These are phyloP conservation scores for Drosophila aldrichi DNA, from an alignment of 2,888 invertebrate genomes.

Conservation along the genomic window DNA sequence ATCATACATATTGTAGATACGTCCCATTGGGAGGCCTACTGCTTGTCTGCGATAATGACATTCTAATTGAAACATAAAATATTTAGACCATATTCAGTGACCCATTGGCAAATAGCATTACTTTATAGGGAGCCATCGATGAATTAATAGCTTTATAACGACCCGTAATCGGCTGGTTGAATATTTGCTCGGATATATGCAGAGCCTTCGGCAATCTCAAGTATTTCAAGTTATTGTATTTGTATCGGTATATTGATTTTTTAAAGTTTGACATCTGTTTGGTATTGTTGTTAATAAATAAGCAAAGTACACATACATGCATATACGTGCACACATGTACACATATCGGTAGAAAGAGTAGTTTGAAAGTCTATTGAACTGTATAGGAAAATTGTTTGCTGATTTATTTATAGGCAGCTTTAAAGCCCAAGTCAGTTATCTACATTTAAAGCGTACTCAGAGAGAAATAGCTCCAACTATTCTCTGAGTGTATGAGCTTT, in stretches of 20 bases:
- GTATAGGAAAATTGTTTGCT: background rate
- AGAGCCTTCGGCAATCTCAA: background rate
- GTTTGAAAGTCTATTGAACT: background rate
- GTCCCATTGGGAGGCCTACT: conserved; percentile 27
- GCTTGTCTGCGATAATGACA: conserved; percentile 65
- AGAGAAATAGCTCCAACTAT: background rate
- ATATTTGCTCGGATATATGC: conserved; percentile 27
- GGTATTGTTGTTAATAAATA: background rate
- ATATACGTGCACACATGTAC: too few species aligned
- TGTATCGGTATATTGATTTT: conserved; percentile 14
- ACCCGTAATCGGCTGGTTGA: background rate
- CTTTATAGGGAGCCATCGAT: conserved; percentile 24
- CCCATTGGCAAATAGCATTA: conserved; percentile 37
- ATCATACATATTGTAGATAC: conserved; percentile 37
- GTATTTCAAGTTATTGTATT: background rate
- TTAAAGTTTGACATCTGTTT: background rate
- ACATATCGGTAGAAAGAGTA: too few species aligned
- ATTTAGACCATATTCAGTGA: conserved; percentile 47
- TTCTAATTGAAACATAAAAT: conserved; percentile 79
- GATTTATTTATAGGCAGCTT: background rate
- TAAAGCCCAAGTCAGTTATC: background rate
- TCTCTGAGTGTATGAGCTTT: background rate
- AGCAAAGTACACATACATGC: background rate
- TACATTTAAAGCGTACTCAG: background rate
- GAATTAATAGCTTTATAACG: conserved; percentile 49